These are phyloP conservation scores for Coluber constrictor DNA, from an alignment of 2,797 vertebrate species.

Conservation along the genomic window DNA sequence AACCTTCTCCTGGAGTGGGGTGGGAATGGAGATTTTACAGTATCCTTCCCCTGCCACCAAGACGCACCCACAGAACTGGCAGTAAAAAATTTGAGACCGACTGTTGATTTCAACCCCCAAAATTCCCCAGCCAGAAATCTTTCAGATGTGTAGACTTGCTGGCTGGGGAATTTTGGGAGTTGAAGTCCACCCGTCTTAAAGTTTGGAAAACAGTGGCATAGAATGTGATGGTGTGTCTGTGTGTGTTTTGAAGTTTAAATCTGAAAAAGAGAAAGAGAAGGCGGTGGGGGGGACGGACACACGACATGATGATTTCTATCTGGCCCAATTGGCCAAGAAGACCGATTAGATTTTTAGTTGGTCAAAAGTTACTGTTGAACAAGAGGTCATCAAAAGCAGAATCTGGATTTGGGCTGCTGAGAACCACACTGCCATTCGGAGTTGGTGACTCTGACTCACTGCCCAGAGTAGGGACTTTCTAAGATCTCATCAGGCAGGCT, in stretches of 20 bases:
- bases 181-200: background rate
- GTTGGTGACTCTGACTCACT: background rate
- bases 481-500: background rate
- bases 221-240: background rate
- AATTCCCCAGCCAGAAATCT: background rate
- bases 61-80: too few species aligned
- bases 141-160: too few species aligned
- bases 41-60: too few species aligned
- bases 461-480: background rate
- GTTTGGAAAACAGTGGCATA: background rate
- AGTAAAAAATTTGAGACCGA: too few species aligned
- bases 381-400: background rate
- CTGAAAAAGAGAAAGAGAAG: background rate
- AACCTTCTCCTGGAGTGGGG: too few species aligned
- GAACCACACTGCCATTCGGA: background rate
- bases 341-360: background rate
- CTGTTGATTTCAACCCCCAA: background rate
- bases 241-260: background rate
- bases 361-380: background rate
- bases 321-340: background rate
- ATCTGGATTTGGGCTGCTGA: background rate
- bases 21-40: too few species aligned
- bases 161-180: background rate
- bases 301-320: background rate
- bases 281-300: background rate